A percentile compares a stretch with the other conserved stretches of the same genome.
Conservation (phyloP, 2,113 vertebrate genomes). For the Larimichthys polyactis region DNA sequence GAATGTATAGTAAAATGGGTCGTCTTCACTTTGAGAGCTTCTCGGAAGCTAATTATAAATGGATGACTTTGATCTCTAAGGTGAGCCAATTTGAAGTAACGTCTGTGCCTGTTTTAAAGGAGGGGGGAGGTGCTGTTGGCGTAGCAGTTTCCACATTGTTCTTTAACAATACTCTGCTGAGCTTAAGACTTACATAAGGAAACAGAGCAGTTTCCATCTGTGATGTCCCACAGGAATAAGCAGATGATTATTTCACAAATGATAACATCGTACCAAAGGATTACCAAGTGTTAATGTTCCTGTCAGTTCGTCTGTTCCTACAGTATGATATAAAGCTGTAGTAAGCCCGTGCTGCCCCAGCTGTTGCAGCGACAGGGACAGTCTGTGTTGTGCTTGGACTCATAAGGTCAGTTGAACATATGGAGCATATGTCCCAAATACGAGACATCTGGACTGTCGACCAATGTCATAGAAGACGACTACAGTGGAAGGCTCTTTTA, state of each 20-base stretch:
- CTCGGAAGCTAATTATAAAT: slow-evolving; percentile 71
- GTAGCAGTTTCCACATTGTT: slow-evolving; percentile 11
- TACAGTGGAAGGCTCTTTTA: neutral
- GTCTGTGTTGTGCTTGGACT: slow-evolving; percentile 33
- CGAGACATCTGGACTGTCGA: slow-evolving; percentile 52
- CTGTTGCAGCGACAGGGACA: slow-evolving; percentile 37
- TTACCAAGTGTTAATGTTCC: slow-evolving; percentile 7
- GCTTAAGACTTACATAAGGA: slow-evolving; percentile 3
- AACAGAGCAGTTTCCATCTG: slow-evolving; percentile 7
- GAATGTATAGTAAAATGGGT: slow-evolving; percentile 70
- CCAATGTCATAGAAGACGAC: slow-evolving; percentile 21
- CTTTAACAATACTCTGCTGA: neutral
- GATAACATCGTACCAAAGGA: slow-evolving; percentile 6
- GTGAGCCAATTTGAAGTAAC: slow-evolving; percentile 62
- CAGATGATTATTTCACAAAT: slow-evolving; percentile 11
- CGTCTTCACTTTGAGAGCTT: slow-evolving; percentile 62
- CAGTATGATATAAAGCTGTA: slow-evolving; percentile 14
- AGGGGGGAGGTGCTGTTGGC: slow-evolving; percentile 12
- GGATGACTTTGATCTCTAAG: slow-evolving; percentile 68
- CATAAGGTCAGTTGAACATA: slow-evolving; percentile 55
- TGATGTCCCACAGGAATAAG: neutral
- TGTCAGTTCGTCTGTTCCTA: slow-evolving; percentile 14
- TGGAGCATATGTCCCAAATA: slow-evolving; percentile 46
- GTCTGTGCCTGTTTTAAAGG: slow-evolving; percentile 40
- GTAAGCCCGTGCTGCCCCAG: slow-evolving; percentile 15